A percentile compares a stretch with the other conserved stretches of the same genome.
These are phyloP conservation scores for Mus pahari DNA, from an alignment of 2,113 vertebrate genomes.

Conservation along the genomic window DNA sequence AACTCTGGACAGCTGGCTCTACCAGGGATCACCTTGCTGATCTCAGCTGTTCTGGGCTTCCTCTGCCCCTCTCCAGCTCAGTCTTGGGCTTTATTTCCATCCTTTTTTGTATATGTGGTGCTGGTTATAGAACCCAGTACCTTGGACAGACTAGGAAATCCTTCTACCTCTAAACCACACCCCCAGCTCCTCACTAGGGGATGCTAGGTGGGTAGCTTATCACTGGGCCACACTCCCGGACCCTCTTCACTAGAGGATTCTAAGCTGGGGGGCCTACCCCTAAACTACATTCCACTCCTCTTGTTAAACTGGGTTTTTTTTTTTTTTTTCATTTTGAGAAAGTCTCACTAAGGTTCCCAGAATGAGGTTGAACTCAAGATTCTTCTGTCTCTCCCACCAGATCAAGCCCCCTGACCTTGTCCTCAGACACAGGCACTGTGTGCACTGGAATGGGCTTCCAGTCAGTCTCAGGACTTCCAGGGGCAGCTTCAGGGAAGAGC, in stretches of 20 bases:
- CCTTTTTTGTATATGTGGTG: neutral
- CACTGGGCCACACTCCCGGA: neutral
- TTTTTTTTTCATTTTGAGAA: neutral
- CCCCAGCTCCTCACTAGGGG: neutral
- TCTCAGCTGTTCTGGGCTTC: neutral
- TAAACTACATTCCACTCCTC: too few relatives aligned
- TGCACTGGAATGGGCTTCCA: constrained; percentile 92
- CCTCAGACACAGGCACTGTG: constrained; percentile 87
- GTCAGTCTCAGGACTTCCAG: constrained; percentile 85
- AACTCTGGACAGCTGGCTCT: neutral
- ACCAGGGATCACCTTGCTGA: neutral
- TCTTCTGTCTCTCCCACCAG: neutral
- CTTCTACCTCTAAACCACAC: neutral
- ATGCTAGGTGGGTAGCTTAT: neutral
- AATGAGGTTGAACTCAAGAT: neutral
- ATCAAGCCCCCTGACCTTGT: constrained; percentile 85
- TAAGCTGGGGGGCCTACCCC: neutral
- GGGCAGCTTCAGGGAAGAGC: constrained; percentile 87
- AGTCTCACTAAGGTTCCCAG: neutral
- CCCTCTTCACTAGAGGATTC: neutral
- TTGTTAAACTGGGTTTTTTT: too few relatives aligned
- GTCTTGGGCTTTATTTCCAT: neutral
- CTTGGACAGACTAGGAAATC: neutral
- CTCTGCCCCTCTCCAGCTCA: neutral
- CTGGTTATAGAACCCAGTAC: neutral